phyloP scores from a whole-genome alignment of 2,797 vertebrate genomes.

The Falco naumanni region DNA sequence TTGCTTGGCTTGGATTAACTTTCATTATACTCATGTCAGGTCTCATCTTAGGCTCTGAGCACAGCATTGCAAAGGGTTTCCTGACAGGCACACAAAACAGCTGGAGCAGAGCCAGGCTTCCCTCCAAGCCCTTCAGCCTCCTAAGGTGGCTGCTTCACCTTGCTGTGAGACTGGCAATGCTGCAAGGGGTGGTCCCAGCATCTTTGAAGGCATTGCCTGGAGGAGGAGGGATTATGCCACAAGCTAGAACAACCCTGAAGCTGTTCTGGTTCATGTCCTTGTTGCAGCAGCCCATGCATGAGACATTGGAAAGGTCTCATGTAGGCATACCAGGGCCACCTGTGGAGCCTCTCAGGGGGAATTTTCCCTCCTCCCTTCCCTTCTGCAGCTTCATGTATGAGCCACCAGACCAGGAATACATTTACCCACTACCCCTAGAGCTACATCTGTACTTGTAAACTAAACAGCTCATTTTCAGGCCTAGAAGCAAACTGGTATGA shows the following conservation, averaged over 20 bases:
- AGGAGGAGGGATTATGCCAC: neutral
- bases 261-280: neutral
- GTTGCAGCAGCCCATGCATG: neutral
- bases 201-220: neutral
- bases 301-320: neutral
- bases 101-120: neutral
- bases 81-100: neutral
- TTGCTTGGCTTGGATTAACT: neutral
- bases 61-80: neutral
- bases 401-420: neutral
- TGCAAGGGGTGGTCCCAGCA: neutral
- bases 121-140: neutral
- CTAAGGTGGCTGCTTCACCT: neutral
- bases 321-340: neutral
- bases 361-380: neutral
- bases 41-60: neutral
- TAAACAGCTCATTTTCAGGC: neutral
- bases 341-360: neutral
- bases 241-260: accelerated
- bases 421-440: neutral
- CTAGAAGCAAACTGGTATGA: neutral
- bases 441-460: neutral
- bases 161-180: neutral
- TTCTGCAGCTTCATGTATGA: neutral
- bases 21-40: neutral